Base-by-base conservation (phyloP, 1,140 invertebrate species). In the Liolophura sinensis region DNA sequence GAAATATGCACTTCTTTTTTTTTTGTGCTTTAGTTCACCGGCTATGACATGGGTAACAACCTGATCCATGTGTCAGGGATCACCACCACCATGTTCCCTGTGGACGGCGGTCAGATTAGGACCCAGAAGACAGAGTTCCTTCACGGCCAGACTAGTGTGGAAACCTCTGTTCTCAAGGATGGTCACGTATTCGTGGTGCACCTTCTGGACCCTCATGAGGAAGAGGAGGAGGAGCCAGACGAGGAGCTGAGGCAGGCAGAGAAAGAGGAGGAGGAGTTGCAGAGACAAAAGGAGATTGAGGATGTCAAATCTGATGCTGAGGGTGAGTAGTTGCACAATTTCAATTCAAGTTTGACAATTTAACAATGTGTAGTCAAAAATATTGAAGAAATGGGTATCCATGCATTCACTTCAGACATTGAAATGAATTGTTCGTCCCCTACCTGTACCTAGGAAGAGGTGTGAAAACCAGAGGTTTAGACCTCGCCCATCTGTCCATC, bases 41-140 rank as follows among this genome's bases (percentile, higher is more conserved):
- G 83, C 15, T 85, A 84, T 68, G 77, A 85, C 69, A 68, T 84
- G 18, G 82, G 82, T 31, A 82, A 83, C 62, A 73, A 79, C 31
- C 67, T 85, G 47, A 76, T 84, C 1, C 79, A 84, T 71, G 74
- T 78, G 5, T 77, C 77, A 48, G 80, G 81, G 14, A 78, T 75
- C 27, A 70, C 76, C 16, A 78, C 79, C 31, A 81, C 80, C 20
- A 61, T 85, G 52, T 85, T 84, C 61, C 84, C 84, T 0, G 68
- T 67, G 61, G 83, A 83, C 76, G 82, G 82, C 18, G 81, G 79
- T 27, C 74, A 77, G 62, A 85, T 84, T 24, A 72, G 79, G 65
- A 75, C 76, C 24, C 82, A 84, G 65, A 75, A 76, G 62, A 78
- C 72, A 61, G 76, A 82, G 60, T 81, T 81, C 74, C 66, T 77